phyloP scores from a whole-genome alignment of 1,140 invertebrate genomes.

The Luehdorfia chinensis region DNA sequence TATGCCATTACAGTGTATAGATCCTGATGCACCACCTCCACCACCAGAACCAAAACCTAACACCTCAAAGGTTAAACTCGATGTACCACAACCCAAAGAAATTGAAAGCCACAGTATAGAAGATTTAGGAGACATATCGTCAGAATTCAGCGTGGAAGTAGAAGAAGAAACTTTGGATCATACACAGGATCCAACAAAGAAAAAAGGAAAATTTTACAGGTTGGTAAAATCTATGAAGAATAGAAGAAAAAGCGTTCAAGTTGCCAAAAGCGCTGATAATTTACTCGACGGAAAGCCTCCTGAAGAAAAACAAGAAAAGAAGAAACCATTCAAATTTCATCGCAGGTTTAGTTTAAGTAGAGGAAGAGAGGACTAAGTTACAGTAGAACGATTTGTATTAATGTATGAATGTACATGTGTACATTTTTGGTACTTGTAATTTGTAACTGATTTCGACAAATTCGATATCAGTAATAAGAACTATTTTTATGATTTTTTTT shows the following conservation, averaged over 20 bases:
- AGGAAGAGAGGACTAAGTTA: conserved; percentile 55
- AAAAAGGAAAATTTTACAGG: conserved; percentile 67
- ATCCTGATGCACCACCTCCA: conserved; percentile 59
- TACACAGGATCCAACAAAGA: conserved; percentile 50
- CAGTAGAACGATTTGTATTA: no score
- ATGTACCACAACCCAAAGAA: conserved; percentile 46
- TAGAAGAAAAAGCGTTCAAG: conserved; percentile 65
- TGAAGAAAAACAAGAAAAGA: conserved; percentile 59
- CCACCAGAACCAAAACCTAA: conserved; percentile 55
- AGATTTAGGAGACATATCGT: conserved; percentile 70
- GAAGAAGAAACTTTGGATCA: conserved; percentile 48
- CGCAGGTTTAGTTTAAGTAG: conserved; percentile 65
- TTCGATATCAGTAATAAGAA: no score
- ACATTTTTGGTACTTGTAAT: no score
- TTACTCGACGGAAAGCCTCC: conserved; percentile 46
- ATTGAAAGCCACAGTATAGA: conserved; percentile 61
- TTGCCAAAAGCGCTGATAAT: conserved; percentile 64
- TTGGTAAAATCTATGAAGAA: conserved; percentile 71
- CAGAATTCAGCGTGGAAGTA: conserved; percentile 71
- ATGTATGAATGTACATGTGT: no score
- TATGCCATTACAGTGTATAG: conserved; percentile 65
- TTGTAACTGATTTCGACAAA: no score
- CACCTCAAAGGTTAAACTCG: conserved; percentile 55
- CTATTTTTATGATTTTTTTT: no score
- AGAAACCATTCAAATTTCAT: conserved; percentile 68